Percentiles rank a stretch among this genome's conserved stretches.
Evolutionary conservation across 2,797 vertebrate genomes (phyloP).

Genomic region (Leontocebus nigricollis): DNA sequence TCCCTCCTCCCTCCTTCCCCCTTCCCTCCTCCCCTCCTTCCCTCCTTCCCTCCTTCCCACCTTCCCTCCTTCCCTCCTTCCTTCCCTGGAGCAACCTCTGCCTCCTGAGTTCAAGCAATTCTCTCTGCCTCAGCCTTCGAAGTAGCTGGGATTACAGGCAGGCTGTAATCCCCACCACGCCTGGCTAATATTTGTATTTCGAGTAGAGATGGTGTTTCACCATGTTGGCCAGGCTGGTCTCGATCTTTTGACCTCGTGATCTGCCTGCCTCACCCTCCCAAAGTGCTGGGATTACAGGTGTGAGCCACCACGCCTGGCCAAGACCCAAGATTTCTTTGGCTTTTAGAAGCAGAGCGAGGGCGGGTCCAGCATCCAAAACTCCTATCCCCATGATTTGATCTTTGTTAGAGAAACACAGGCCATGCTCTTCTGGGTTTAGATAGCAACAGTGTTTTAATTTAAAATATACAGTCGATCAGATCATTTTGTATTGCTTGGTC

Average conservation of each 20-base stretch:
- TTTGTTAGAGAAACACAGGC: not conserved
- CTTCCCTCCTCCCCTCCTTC: too few species aligned
- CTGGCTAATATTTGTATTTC: not conserved
- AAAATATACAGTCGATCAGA: not conserved
- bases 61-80: too few species aligned
- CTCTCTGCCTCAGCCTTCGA: too few species aligned
- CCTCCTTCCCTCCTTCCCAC: too few species aligned
- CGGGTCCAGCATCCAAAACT: not conserved
- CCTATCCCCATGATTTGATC: not conserved
- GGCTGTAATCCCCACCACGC: not conserved
- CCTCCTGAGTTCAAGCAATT: too few species aligned
- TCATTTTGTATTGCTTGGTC: slow-evolving; percentile 31
- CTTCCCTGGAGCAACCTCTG: too few species aligned
- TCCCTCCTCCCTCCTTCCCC: too few species aligned
- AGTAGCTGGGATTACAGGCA: too few species aligned
- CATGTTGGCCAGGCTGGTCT: not conserved
- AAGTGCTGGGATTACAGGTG: not conserved
- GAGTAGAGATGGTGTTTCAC: not conserved
- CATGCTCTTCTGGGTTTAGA: slow-evolving; percentile 13
- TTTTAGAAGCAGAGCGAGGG: not conserved
- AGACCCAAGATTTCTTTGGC: not conserved
- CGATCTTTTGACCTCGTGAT: not conserved
- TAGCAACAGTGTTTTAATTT: slow-evolving; percentile 49
- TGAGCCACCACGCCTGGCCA: not conserved
- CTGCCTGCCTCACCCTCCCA: not conserved